These are phyloP conservation scores for Poeciliopsis occidentalis DNA, from an alignment of 2,113 vertebrate genomes.

Conservation along the genomic window DNA sequence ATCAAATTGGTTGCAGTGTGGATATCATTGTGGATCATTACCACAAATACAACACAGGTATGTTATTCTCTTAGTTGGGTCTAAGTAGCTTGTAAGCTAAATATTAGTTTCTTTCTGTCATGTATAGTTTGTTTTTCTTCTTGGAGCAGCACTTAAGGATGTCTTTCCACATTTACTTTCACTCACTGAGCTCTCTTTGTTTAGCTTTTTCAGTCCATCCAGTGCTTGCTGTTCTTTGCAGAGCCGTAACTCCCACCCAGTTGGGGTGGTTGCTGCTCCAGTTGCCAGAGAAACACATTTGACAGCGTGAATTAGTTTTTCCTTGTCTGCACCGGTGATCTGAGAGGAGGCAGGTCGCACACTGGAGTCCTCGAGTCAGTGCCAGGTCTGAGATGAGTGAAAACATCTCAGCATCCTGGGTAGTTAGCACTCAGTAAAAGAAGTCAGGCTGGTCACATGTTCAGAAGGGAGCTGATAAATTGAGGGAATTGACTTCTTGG, in stretches of 20 bases:
- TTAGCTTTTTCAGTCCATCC: not conserved
- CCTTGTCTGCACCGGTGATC: conserved; percentile 32
- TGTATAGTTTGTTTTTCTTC: not conserved
- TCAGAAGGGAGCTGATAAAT: conserved; percentile 29
- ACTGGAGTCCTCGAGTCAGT: conserved; percentile 49
- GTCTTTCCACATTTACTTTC: conserved; percentile 22
- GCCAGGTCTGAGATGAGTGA: conserved; percentile 62
- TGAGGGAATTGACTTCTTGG: conserved; percentile 32
- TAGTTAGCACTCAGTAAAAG: conserved; percentile 72
- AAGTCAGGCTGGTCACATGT: conserved; percentile 12
- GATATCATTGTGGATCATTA: too few relatives aligned
- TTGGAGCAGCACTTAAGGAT: not conserved
- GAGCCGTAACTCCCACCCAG: conserved; percentile 24
- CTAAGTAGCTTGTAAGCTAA: not conserved
- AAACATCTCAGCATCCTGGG: conserved; percentile 52
- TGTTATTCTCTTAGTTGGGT: not conserved
- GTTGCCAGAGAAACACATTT: conserved; percentile 81
- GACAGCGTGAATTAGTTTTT: conserved; percentile 79
- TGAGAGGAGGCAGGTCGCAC: conserved; percentile 49
- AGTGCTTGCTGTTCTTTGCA: conserved; percentile 33
- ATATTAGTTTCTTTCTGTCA: not conserved
- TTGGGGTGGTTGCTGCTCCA: conserved; percentile 49
- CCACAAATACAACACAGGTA: not conserved
- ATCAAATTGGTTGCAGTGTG: not conserved
- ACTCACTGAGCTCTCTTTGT: conserved; percentile 31